Percentiles rank a stretch among this genome's conserved stretches.
Evolutionary conservation across 2,797 vertebrate genomes (phyloP).

Genomic region (Sebastes taczanowskii): DNA sequence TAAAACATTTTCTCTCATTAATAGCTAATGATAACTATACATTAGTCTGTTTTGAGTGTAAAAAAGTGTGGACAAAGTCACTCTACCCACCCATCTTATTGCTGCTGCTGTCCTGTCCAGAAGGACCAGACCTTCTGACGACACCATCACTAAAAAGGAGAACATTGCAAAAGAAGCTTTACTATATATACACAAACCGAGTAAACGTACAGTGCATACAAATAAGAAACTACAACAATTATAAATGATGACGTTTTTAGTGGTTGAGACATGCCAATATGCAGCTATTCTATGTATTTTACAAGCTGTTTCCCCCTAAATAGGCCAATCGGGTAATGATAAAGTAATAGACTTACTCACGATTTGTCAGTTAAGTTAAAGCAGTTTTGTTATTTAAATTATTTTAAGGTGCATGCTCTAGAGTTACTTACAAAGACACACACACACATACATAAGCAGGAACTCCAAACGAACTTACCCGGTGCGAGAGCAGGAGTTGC

Average conservation of each 20-base stretch:
- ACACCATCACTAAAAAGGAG: conserved; percentile 69
- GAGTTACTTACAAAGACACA: background rate
- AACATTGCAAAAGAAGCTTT: background rate
- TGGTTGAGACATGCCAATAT: background rate
- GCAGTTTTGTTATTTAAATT: background rate
- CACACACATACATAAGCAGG: background rate
- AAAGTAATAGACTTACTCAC: background rate
- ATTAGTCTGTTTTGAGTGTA: background rate
- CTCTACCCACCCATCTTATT: conserved; percentile 77
- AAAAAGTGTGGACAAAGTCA: background rate
- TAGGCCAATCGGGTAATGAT: background rate
- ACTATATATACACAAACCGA: background rate
- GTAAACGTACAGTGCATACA: background rate
- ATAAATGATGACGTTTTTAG: background rate
- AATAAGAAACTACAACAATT: background rate
- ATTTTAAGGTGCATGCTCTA: background rate
- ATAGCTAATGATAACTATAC: background rate
- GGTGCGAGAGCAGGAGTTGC: conserved; percentile 90
- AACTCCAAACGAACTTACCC: conserved; percentile 75
- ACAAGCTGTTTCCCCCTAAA: background rate
- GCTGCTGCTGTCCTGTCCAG: conserved; percentile 69
- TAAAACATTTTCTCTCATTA: background rate
- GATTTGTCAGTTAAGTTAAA: background rate
- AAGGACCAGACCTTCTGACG: conserved; percentile 62
- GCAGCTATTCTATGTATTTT: background rate